Conservation (phyloP, 37 sponge, comb jelly and placozoan species). For the Ianthella basta region DNA sequence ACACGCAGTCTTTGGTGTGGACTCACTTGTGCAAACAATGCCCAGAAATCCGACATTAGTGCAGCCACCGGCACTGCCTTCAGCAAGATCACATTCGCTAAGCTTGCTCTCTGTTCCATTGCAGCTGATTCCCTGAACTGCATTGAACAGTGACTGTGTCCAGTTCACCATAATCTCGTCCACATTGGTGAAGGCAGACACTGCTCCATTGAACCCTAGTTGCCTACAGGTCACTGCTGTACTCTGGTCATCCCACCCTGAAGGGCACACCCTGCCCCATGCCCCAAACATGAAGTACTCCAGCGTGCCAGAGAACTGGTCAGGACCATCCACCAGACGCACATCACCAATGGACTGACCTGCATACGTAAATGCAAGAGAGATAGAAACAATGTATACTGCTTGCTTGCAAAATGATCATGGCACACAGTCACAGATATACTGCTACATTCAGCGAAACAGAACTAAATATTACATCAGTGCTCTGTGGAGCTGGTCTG, state of each 20-base stretch:
- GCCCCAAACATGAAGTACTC: background rate
- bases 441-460: too few species aligned
- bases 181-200: background rate
- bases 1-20: too few species aligned
- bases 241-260: slow-evolving; percentile 1
- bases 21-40: too few species aligned
- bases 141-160: background rate
- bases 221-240: slow-evolving; percentile 1
- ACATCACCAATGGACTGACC: background rate
- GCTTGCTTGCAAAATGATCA: too few species aligned
- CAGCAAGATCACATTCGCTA: background rate
- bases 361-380: background rate
- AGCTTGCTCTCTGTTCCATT: background rate
- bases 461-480: too few species aligned
- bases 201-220: background rate
- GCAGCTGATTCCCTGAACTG: background rate
- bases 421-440: too few species aligned
- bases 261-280: slow-evolving; percentile 19
- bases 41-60: too few species aligned
- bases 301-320: background rate
- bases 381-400: too few species aligned
- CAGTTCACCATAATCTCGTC: slow-evolving; percentile 3
- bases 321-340: slow-evolving; percentile 3
- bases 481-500: too few species aligned
- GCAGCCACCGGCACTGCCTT: background rate